phyloP scores from a whole-genome alignment of 2,888 invertebrate genomes.

The Erpobdella octoculata region DNA sequence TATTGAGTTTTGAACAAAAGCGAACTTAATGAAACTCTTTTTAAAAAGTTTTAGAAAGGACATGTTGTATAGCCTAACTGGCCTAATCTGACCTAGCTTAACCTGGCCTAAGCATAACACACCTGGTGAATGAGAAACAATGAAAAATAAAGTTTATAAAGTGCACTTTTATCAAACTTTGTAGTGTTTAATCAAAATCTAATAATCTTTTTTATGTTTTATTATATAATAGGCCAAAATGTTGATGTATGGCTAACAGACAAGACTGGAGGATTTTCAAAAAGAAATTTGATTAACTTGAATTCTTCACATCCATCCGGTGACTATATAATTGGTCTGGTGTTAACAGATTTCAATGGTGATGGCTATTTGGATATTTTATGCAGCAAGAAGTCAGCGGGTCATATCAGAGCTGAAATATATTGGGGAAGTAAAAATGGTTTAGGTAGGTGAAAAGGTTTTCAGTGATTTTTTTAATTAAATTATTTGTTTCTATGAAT shows the following conservation, averaged over 20 bases:
- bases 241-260: slow-evolving; percentile 21
- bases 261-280: slow-evolving; percentile 5
- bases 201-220: not conserved
- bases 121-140: too few species aligned
- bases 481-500: not conserved
- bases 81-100: too few species aligned
- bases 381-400: not conserved
- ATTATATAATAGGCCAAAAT: slow-evolving; percentile 10
- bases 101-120: too few species aligned
- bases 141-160: too few species aligned
- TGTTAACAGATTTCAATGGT: slow-evolving; percentile 72
- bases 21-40: too few species aligned
- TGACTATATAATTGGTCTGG: not conserved
- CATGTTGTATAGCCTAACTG: too few species aligned
- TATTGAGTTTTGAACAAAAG: too few species aligned
- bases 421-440: slow-evolving; percentile 18
- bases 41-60: too few species aligned
- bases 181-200: not conserved
- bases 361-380: slow-evolving; percentile 89
- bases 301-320: not conserved
- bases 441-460: slow-evolving; percentile 12
- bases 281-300: not conserved
- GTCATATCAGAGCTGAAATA: not conserved
- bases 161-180: not conserved
- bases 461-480: not conserved